Base-by-base conservation (phyloP, 2,113 vertebrate species). In the Hystrix cristata region DNA sequence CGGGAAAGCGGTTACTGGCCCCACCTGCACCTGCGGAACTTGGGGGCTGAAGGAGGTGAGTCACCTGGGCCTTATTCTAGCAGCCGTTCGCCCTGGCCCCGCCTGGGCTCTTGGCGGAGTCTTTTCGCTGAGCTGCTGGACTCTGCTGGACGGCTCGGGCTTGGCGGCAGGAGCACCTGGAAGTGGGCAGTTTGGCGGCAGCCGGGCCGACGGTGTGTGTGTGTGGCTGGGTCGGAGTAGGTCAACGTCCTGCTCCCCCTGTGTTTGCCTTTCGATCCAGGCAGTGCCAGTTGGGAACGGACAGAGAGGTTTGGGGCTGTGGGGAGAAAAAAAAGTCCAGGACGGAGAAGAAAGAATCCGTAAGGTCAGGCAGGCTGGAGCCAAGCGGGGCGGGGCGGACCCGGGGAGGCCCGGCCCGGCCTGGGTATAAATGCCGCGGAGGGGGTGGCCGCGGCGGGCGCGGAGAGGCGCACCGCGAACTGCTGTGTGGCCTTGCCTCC, bases 381-480 rank as follows among this genome's bases (percentile, higher is more conserved):
- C 91, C 94, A n/a, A 65, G 97, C 71, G 86, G 96, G 97, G 97
- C 96, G 96, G 97, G 97, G 97, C 95, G 29, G 90, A 53, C 79
- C 29, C 5, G 93, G 96, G 93, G 90, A 84, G 79, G 80, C 94
- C 89, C 1, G 86, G 89, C 57, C 43, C 0, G 81, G 81, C 48
- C 67, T 0, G 95, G 86, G 91, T 98, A 98, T 98, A 98, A 97
- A 98, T 60, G 91, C 67, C 1, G 91, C 6, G 93, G 95, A 64
- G 91, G 96, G 87, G 95, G 95, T 60, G 53, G 87, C 88, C 5
- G 81, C 85, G 51, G 65, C 69, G 65, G 78, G 95, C 67, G 69
- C 74, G 3, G 46, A 60, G 80, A 53, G 57, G 83, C 95, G 88
- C 79, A 85, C 87, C 0, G 43, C n/a, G 84, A 92, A 79, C 90